A percentile compares a stretch with the other conserved stretches of the same genome.
These are phyloP conservation scores for Dreissena polymorpha DNA, from an alignment of 1,140 invertebrate genomes.

Conservation along the genomic window DNA sequence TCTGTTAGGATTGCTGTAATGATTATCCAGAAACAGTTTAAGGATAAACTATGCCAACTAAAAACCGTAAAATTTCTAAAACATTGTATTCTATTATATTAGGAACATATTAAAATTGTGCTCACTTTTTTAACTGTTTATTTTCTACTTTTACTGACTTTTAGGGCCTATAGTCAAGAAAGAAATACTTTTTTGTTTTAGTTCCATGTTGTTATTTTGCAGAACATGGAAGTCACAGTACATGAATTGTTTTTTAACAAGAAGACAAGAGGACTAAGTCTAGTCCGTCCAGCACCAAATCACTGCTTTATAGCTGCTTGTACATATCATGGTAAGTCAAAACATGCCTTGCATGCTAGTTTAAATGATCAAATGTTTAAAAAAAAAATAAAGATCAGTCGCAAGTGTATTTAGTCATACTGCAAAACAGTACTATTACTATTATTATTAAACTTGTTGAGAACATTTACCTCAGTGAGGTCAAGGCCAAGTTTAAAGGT, in stretches of 20 bases:
- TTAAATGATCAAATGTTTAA: neutral
- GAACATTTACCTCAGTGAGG: too few species aligned
- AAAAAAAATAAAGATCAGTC: neutral
- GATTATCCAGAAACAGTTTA: too few species aligned
- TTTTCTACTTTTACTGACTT: too few species aligned
- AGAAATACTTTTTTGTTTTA: too few species aligned
- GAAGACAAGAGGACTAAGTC: conserved; percentile 48
- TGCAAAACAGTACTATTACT: neutral
- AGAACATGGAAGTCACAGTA: conserved; percentile 51
- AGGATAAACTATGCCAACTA: too few species aligned
- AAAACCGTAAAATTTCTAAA: too few species aligned
- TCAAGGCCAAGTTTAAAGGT: too few species aligned
- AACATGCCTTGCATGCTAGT: neutral
- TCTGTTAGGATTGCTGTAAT: too few species aligned
- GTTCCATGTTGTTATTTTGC: neutral
- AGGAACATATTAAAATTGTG: too few species aligned
- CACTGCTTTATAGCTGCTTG: conserved; percentile 55
- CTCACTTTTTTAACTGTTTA: too few species aligned
- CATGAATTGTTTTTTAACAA: conserved; percentile 27
- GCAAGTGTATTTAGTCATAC: neutral
- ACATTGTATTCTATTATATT: too few species aligned
- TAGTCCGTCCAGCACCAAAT: conserved; percentile 53
- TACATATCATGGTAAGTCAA: conserved; percentile 58
- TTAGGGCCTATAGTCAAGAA: too few species aligned
- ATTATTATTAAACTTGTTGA: neutral